Evolutionary conservation across 2,888 invertebrate species (phyloP), one percentile per base, ranked within the genome.

Genomic region (Dromius quadrimaculatus): DNA sequence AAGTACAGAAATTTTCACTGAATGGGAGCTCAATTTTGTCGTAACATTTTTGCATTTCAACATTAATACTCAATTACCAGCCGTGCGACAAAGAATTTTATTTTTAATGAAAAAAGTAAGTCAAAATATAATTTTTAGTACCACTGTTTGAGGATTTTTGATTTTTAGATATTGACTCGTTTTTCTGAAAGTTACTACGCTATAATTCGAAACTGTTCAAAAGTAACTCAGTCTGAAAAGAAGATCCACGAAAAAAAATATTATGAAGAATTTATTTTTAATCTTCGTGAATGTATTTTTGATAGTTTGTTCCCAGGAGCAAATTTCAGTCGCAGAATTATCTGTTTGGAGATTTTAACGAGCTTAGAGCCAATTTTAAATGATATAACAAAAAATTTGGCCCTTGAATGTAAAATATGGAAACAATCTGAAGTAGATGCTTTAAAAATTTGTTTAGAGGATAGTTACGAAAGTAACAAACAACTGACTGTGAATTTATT

Each of bases 401-500:
- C 50, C 6, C n/a, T 38, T 9, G 17, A 28, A 6, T 2, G 45
- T 22, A 20, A 41, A 8, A 38, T 63, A 3, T 85, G 85, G 83
- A 80, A 77, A 3, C 72, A 79, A 2, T 76, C 81, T 1, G 78
- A 85, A 68, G 83, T 85, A 1, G 83, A 84, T 3, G 81, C 81
- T 28, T 76, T 89, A n/a, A 79, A 88, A 32, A 75, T 83, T 0
- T 86, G 85, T 64, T 78, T 93, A n/a, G 83, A 86, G 20, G 94
- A 95, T 78, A 88, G 90, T 6, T 95, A 92, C 76, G 94, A 94
- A 79, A 83, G 83, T 5, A 94, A 93, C 79, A 93, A 94, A 79
- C 84, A 83, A 0, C 79, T 90, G 65, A 89, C 90, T 0, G 82
- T 89, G 6, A 82, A 85, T 1, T 83, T 93, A 61, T 80, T 92